Evolutionary conservation across 2,113 vertebrate genomes (phyloP).

Genomic region (Aphelocoma coerulescens): DNA sequence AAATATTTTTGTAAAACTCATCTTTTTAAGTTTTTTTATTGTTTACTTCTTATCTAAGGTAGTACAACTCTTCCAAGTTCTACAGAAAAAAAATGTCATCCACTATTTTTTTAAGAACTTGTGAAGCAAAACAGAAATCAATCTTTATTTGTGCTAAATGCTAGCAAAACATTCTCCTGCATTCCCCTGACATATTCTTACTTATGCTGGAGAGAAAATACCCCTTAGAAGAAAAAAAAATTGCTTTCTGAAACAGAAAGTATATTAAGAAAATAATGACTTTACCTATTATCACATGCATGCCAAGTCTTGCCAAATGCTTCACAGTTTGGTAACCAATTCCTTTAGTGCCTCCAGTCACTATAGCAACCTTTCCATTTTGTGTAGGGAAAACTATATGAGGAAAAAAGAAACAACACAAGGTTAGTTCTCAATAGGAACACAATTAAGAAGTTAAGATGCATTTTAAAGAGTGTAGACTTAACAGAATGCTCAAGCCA

Average conservation of each 20-base stretch:
- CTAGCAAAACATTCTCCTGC: background rate
- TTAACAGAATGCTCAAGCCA: background rate
- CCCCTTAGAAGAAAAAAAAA: background rate
- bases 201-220: background rate
- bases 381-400: constrained; percentile 79
- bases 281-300: constrained; percentile 90
- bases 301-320: constrained; percentile 84
- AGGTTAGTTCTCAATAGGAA: background rate
- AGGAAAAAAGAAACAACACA: constrained; percentile 6
- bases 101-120: background rate
- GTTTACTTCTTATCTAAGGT: background rate
- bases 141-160: background rate
- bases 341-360: constrained; percentile 88
- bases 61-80: background rate
- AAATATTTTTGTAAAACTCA: background rate
- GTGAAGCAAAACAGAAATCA: background rate
- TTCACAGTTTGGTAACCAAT: constrained; percentile 85
- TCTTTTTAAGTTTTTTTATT: background rate
- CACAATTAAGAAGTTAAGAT: background rate
- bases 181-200: background rate
- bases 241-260: background rate
- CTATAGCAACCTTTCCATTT: constrained; percentile 87
- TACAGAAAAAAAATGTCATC: background rate
- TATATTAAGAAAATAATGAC: background rate
- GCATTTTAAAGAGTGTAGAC: background rate